These are phyloP conservation scores for Hypena proboscidalis DNA, from an alignment of 2,888 invertebrate species.

Conservation along the genomic window DNA sequence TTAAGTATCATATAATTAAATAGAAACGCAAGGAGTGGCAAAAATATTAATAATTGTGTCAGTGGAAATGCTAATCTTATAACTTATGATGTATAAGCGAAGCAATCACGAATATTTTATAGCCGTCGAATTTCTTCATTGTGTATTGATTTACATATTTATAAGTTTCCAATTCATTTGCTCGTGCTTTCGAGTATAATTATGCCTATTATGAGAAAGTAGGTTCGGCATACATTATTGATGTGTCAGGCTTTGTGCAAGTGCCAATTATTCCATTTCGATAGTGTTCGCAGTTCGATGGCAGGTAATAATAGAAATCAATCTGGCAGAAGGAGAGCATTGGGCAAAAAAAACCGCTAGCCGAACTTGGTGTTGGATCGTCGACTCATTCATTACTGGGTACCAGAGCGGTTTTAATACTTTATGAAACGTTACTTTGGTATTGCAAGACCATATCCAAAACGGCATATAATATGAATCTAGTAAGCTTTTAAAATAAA, in stretches of 20 bases:
- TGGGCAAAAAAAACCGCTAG: slow-evolving; percentile 74
- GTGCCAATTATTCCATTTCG: slow-evolving; percentile 67
- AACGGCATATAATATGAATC: slow-evolving; percentile 41
- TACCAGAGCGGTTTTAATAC: slow-evolving; percentile 71
- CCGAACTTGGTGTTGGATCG: slow-evolving; percentile 68
- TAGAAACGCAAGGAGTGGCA: not conserved
- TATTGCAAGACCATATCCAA: slow-evolving; percentile 55
- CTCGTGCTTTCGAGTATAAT: slow-evolving; percentile 37
- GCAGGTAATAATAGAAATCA: slow-evolving; percentile 74
- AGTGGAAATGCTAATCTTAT: slow-evolving; percentile 10
- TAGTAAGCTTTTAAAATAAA: slow-evolving; percentile 44
- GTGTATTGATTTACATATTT: slow-evolving; percentile 17
- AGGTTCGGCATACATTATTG: slow-evolving; percentile 44
- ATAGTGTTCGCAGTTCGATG: slow-evolving; percentile 66
- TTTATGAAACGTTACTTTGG: slow-evolving; percentile 71
- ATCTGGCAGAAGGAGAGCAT: slow-evolving; percentile 70
- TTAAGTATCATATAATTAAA: not conserved
- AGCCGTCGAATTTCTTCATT: slow-evolving; percentile 16
- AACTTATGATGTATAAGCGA: slow-evolving; percentile 4
- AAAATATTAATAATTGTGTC: slow-evolving; percentile 1
- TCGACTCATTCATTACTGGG: slow-evolving; percentile 70
- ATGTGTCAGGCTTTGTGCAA: slow-evolving; percentile 47
- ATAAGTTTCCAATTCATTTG: slow-evolving; percentile 8
- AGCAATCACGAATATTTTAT: slow-evolving; percentile 12
- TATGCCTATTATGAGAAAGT: slow-evolving; percentile 45